phyloP scores from a whole-genome alignment of 2,113 vertebrate species.

The Gymnarchus niloticus region DNA sequence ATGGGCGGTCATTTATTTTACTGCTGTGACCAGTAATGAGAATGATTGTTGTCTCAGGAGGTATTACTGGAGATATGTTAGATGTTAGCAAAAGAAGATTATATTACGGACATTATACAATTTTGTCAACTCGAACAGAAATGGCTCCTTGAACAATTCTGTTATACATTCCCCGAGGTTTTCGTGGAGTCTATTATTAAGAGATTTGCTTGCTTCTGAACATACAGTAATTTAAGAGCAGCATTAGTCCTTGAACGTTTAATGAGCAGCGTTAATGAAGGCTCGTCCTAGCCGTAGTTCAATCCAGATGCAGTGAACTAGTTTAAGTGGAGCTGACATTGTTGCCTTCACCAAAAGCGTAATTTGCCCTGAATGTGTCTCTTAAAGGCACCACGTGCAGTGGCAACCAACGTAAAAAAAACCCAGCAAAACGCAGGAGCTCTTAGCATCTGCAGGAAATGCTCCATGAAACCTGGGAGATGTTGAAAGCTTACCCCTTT shows the following conservation, averaged over 20 bases:
- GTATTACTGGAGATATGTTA: conserved; percentile 2
- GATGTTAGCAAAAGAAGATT: conserved; percentile 17
- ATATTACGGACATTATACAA: conserved; percentile 20
- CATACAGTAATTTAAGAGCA: conserved; percentile 17
- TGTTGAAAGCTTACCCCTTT: not conserved
- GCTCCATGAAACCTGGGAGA: not conserved
- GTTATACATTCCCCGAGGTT: conserved; percentile 17
- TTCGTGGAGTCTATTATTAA: conserved; percentile 22
- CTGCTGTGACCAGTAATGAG: not conserved
- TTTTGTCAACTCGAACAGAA: conserved; percentile 25
- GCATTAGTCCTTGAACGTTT: conserved; percentile 15
- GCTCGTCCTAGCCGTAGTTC: not conserved
- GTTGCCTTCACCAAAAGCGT: conserved; percentile 18
- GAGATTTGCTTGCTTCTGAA: conserved; percentile 20
- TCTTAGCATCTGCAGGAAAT: not conserved
- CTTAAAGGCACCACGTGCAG: conserved; percentile 16
- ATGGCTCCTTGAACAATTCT: conserved; percentile 21
- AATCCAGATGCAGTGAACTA: conserved; percentile 24
- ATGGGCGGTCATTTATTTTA: not conserved
- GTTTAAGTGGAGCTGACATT: conserved; percentile 27
- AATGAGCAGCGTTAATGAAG: conserved; percentile 25
- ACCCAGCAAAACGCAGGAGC: not conserved
- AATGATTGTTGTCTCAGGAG: conserved; percentile 16
- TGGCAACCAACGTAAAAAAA: not conserved
- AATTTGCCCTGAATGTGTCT: conserved; percentile 31